A percentile compares a stretch with the other conserved stretches of the same genome.
Evolutionary conservation across 2,797 vertebrate species (phyloP).

Genomic region (Bryconaethiops microstoma): DNA sequence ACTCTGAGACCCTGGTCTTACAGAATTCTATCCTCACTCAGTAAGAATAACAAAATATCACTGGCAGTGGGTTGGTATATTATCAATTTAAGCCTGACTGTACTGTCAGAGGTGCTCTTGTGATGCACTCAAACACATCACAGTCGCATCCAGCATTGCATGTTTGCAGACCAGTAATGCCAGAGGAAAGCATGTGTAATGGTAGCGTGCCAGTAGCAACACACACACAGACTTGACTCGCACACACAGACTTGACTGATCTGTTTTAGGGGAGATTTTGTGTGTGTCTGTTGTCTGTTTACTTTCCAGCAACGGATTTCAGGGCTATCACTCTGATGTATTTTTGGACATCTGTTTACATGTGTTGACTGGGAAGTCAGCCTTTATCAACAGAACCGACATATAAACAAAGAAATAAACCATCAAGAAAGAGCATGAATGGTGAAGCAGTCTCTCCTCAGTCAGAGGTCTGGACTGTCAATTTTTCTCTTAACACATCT

Average conservation of each 20-base stretch:
- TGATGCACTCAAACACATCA: conserved; percentile 1
- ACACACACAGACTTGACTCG: conserved; percentile 34
- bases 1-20: conserved; percentile 36
- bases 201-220: conserved; percentile 45
- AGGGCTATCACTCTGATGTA: conserved; percentile 29
- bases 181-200: conserved; percentile 52
- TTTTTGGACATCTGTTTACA: conserved; percentile 23
- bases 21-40: conserved; percentile 21
- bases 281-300: conserved; percentile 15
- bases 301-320: conserved; percentile 22
- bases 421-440: conserved; percentile 34
- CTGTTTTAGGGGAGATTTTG: conserved; percentile 38
- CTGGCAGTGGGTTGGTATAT: conserved; percentile 55
- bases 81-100: conserved; percentile 43
- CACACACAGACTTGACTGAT: conserved; percentile 28
- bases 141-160: conserved; percentile 23
- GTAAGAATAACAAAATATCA: conserved; percentile 49
- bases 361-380: conserved; percentile 27
- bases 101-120: conserved; percentile 15
- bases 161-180: conserved; percentile 33
- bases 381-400: conserved; percentile 48
- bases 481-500: conserved; percentile 27
- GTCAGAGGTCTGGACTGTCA: conserved; percentile 30
- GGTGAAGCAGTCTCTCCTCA: conserved; percentile 18
- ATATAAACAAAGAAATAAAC: conserved; percentile 48